Evolutionary conservation across 2,113 vertebrate genomes (phyloP).

Genomic region (Odontophorus gujanensis): DNA sequence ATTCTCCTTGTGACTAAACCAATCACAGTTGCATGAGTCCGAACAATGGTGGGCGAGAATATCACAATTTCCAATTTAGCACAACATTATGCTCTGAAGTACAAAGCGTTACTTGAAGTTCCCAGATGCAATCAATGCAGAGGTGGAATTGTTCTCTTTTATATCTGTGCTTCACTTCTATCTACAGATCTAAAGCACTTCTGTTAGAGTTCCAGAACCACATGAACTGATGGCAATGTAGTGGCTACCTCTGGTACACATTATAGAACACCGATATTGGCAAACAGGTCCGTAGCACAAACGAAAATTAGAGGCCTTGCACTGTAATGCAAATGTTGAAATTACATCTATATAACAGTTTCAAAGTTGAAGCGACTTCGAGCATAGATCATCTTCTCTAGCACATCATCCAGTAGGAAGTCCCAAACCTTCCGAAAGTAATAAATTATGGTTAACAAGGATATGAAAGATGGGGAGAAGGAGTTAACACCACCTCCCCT

Average conservation of each 20-base stretch:
- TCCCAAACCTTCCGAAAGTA: neutral
- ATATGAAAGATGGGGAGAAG: constrained; percentile 1
- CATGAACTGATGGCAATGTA: neutral
- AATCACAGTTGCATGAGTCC: constrained; percentile 8
- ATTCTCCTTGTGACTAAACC: constrained; percentile 53
- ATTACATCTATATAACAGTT: neutral
- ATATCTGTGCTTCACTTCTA: neutral
- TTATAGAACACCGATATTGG: neutral
- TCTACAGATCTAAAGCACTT: neutral
- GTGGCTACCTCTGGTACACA: neutral
- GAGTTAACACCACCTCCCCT: constrained; percentile 23
- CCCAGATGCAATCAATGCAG: constrained; percentile 51
- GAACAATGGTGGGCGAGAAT: constrained; percentile 50
- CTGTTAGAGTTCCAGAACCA: neutral
- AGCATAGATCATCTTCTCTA: neutral
- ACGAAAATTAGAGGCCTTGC: neutral
- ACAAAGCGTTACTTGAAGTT: constrained; percentile 51
- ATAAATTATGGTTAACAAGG: constrained; percentile 7
- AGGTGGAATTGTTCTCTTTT: constrained; percentile 47
- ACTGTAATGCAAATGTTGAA: neutral
- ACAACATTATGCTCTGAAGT: constrained; percentile 48
- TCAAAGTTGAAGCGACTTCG: neutral
- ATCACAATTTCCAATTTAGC: constrained; percentile 58
- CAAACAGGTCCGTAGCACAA: neutral
- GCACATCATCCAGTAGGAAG: neutral